Base-by-base conservation (phyloP, 2,797 vertebrate genomes). In the Paedocypris micromegethes region DNA sequence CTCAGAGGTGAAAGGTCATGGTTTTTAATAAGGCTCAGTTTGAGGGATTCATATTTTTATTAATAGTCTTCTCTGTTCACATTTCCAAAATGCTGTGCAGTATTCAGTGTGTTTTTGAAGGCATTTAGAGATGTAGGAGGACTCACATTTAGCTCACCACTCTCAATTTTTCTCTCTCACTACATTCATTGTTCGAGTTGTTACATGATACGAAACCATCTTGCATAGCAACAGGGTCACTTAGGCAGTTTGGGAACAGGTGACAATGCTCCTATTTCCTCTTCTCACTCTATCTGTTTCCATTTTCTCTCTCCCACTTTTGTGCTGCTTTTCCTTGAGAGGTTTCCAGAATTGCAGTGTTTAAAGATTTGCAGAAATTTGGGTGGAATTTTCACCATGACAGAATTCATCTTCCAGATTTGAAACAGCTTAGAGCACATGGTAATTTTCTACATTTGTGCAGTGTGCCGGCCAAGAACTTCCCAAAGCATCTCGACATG, bases 1-100 rank as follows among this genome's bases (percentile, higher is more conserved):
- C 91, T 77, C 87, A 92, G 91, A 92, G 93, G 92, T 91, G 90
- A 95, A 90, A 95, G 95, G 94, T 96, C 92, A 92, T 88, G 88
- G 79, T 87, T 88, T 92, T 92, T 93, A 92, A 93, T 93, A 93
- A 94, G 93, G 90, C 80, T 83, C 85, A 85, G 90, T 92, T 88
- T 91, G 89, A 78, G 88, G 90, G 83, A 89, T 90, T 91, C 79
- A 49, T 57, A 58, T 78, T 85, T 64, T 82, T 77, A 23, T 23
- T 23, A 23, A 23, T 23, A 23, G 23, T 23, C 23, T 23, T 23
- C 23, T 23, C 23, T 23, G 23, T 23, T 23, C 23, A 23, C 23
- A 23, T 23, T 23, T 23, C 23, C 23, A 23, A 23, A 23, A 23
- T 23, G 23, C 23, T 23, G 23, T 23, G 23, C 23, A 23, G 23